Conservation (phyloP, 2,797 vertebrate genomes). For the Coendou prehensilis region DNA sequence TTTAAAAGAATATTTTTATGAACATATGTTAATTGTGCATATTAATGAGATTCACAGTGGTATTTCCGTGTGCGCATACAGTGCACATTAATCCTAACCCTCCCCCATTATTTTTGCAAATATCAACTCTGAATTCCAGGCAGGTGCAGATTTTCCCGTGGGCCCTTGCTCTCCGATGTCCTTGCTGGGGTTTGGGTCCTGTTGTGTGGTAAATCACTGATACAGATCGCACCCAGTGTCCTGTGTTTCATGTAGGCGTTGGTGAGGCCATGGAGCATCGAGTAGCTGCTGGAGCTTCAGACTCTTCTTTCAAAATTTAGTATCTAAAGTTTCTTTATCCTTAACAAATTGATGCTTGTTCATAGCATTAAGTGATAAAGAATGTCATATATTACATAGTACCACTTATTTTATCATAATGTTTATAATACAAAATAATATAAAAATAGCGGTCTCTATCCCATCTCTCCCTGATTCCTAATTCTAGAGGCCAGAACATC, state of each 20-base stretch:
- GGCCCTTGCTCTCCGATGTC: neutral
- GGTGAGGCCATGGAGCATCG: no score
- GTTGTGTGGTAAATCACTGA: neutral
- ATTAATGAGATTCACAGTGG: neutral
- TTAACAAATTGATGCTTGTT: neutral
- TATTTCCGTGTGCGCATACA: fast-evolving
- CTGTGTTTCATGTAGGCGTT: neutral
- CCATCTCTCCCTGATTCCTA: neutral
- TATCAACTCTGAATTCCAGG: neutral
- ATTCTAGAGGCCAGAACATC: neutral
- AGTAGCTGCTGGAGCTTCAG: neutral
- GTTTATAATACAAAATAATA: neutral
- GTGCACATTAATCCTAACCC: neutral
- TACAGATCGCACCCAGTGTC: fast-evolving
- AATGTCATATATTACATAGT: neutral
- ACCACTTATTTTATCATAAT: neutral
- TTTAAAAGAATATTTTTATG: neutral
- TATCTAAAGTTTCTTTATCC: neutral
- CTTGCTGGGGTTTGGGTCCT: neutral
- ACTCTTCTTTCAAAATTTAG: neutral
- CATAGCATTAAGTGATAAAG: neutral
- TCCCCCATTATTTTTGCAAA: neutral
- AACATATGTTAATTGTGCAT: neutral
- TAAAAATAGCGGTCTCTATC: neutral
- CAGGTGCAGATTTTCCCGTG: neutral